phyloP scores from a whole-genome alignment of 2,113 vertebrate species.

The Crotalus tigris region DNA sequence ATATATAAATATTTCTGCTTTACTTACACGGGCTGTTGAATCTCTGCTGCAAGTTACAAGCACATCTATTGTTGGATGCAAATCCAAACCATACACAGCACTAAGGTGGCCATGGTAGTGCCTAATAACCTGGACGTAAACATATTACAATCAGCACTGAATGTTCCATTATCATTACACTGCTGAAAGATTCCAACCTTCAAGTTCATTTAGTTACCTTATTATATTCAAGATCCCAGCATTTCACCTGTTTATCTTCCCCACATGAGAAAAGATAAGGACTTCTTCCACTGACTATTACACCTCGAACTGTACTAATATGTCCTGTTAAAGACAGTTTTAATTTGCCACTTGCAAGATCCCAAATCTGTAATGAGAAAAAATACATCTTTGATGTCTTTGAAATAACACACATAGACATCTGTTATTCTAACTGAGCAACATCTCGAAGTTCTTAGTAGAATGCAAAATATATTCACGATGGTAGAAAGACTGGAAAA shows the following conservation, averaged over 20 bases:
- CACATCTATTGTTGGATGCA: constrained; percentile 95
- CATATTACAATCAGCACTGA: background rate
- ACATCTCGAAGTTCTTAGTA: background rate
- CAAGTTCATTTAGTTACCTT: constrained; percentile 72
- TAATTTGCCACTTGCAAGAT: constrained; percentile 92
- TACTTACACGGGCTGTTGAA: constrained; percentile 87
- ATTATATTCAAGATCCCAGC: constrained; percentile 98
- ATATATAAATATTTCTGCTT: background rate
- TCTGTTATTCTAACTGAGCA: background rate
- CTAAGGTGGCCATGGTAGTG: constrained; percentile 97
- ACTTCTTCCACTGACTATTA: constrained; percentile 90
- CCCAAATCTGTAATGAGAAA: constrained; percentile 85
- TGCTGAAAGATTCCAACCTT: background rate
- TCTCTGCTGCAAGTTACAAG: constrained; percentile 96
- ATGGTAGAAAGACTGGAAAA: background rate
- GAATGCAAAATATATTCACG: background rate
- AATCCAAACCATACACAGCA: constrained; percentile 92
- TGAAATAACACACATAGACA: constrained; percentile 7
- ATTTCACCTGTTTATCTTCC: constrained; percentile 98
- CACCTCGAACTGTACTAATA: constrained; percentile 94
- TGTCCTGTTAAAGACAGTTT: constrained; percentile 95
- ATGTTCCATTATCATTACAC: background rate
- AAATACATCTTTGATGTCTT: constrained; percentile 19
- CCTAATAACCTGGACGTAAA: constrained; percentile 83
- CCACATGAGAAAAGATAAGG: constrained; percentile 97